A percentile compares a stretch with the other conserved stretches of the same genome.
phyloP scores from a whole-genome alignment of 2,888 invertebrate species.

The Pyrochroa serraticornis region DNA sequence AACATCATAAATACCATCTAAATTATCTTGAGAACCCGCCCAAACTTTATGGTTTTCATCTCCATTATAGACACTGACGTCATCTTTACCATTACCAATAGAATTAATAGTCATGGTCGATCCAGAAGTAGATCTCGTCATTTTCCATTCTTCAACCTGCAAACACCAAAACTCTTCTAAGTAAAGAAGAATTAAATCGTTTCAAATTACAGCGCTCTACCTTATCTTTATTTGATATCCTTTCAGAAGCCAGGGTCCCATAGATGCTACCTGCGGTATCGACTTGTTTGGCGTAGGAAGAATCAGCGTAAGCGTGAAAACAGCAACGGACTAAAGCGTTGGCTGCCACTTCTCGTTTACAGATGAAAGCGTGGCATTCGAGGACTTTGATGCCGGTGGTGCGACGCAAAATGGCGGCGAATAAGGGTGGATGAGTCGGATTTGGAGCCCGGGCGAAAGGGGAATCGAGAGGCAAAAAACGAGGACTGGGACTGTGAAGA shows the following conservation, averaged over 20 bases:
- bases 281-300: slow-evolving; percentile 86
- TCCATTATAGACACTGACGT: slow-evolving; percentile 84
- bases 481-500: slow-evolving; percentile 70
- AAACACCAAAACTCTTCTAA: slow-evolving; percentile 16
- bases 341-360: slow-evolving; percentile 94
- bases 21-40: slow-evolving; percentile 80
- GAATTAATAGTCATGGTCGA: slow-evolving; percentile 68
- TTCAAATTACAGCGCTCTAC: slow-evolving; percentile 39
- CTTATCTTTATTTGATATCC: slow-evolving; percentile 55
- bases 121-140: slow-evolving; percentile 61
- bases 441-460: slow-evolving; percentile 93
- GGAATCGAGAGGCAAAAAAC: slow-evolving; percentile 94
- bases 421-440: slow-evolving; percentile 92
- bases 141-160: slow-evolving; percentile 65
- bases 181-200: neutral
- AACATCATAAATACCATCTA: slow-evolving; percentile 75
- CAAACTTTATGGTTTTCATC: slow-evolving; percentile 94
- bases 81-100: slow-evolving; percentile 69
- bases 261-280: slow-evolving; percentile 64
- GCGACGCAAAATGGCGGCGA: slow-evolving; percentile 94
- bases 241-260: slow-evolving; percentile 54
- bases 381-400: slow-evolving; percentile 97
- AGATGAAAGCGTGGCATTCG: slow-evolving; percentile 98
- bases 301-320: slow-evolving; percentile 97
- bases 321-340: slow-evolving; percentile 96